Conservation (phyloP, 2,113 vertebrate genomes). For the Cariama cristata region DNA sequence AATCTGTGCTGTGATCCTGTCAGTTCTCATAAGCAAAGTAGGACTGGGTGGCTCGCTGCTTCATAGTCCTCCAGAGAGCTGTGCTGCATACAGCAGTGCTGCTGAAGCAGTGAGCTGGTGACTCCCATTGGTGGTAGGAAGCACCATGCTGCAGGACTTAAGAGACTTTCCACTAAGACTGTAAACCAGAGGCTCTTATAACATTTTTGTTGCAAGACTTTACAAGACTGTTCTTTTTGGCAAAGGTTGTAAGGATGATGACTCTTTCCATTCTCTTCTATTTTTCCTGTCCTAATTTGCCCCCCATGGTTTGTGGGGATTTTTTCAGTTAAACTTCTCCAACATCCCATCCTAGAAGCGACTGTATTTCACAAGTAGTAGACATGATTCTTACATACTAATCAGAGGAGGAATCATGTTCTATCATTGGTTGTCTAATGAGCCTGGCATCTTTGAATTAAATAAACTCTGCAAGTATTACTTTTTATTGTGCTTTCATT, state of each 20-base stretch:
- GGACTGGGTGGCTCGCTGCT: not conserved
- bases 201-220: not conserved
- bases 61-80: not conserved
- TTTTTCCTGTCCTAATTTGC: not conserved
- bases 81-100: not conserved
- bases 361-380: not conserved
- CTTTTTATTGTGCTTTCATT: conserved; percentile 45
- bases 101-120: not conserved
- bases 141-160: not conserved
- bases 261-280: not conserved
- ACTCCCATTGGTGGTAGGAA: not conserved
- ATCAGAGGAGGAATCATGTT: not conserved
- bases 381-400: not conserved
- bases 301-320: not conserved
- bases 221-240: not conserved
- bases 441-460: conserved; percentile 28
- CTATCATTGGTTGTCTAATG: not conserved
- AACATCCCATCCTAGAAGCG: not conserved
- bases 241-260: not conserved
- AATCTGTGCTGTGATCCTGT: not conserved
- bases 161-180: not conserved
- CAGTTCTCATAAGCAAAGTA: not conserved
- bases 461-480: conserved; percentile 43
- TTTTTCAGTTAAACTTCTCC: not conserved
- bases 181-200: not conserved